Evolutionary conservation across 30 jellyfish, hydroid and myxozoan species (phyloP).

Genomic region (Chrysaora quinquecirrha): DNA sequence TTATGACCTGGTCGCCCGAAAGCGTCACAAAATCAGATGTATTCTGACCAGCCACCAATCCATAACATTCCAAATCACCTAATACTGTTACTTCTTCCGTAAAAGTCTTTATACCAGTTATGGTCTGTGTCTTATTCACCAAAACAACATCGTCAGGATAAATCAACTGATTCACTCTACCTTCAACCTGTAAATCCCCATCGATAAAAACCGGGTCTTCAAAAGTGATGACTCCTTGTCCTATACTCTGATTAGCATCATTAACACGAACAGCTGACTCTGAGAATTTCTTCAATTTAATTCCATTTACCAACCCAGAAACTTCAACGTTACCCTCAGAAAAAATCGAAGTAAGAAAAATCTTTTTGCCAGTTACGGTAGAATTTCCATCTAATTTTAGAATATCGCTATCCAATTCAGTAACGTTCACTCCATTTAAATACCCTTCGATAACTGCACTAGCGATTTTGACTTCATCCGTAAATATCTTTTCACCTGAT

Average conservation of each 20-base stretch:
- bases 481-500: conserved; percentile 8
- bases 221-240: conserved; percentile 11
- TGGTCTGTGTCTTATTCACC: conserved; percentile 15
- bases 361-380: conserved; percentile 30
- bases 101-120: conserved; percentile 41
- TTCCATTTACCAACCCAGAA: conserved; percentile 17
- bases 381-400: conserved; percentile 36
- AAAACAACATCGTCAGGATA: conserved; percentile 49
- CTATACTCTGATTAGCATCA: neutral
- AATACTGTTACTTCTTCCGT: neutral
- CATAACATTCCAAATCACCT: neutral
- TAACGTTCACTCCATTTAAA: conserved; percentile 55
- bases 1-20: neutral
- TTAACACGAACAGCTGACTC: neutral
- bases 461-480: neutral
- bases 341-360: neutral
- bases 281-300: conserved; percentile 14
- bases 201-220: conserved; percentile 2
- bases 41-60: conserved; percentile 20
- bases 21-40: conserved; percentile 10
- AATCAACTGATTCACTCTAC: conserved; percentile 27
- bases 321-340: conserved; percentile 14
- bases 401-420: conserved; percentile 33
- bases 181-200: conserved; percentile 23
- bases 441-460: neutral